Conservation (phyloP, 2,113 vertebrate genomes). For the Pangasianodon gigas region DNA sequence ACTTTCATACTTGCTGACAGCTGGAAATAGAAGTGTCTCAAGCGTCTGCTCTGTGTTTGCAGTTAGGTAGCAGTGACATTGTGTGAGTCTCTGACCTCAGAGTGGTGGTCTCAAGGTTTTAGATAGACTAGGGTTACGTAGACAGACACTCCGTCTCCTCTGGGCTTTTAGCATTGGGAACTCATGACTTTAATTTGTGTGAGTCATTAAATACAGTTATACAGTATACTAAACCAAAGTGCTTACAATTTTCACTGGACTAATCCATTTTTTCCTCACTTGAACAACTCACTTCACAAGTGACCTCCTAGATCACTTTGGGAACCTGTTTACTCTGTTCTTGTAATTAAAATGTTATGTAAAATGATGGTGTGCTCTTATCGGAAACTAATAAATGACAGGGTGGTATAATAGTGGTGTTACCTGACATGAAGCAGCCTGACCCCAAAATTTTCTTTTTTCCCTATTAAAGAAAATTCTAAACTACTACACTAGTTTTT, state of each 20-base stretch:
- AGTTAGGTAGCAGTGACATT: neutral
- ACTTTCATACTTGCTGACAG: neutral
- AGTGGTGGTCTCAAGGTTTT: neutral
- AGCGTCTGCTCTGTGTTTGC: neutral
- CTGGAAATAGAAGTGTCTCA: slow-evolving; percentile 6
- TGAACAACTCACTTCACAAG: neutral
- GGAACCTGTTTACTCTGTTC: neutral
- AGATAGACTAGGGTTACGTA: slow-evolving; percentile 4
- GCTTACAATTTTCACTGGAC: neutral
- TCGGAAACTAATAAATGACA: neutral
- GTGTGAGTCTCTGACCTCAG: neutral
- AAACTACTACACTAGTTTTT: neutral
- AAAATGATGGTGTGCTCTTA: neutral
- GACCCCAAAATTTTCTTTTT: neutral
- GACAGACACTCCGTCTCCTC: neutral
- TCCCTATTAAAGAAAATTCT: neutral
- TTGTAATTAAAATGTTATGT: too few species aligned
- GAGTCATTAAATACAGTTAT: neutral
- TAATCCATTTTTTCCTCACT: neutral
- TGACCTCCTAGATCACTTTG: neutral
- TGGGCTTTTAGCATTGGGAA: neutral
- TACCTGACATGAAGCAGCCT: neutral
- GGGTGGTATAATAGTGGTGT: neutral
- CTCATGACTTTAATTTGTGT: neutral
- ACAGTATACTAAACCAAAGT: neutral